Base-by-base conservation (phyloP, 2,113 vertebrate genomes). In the Eptesicus fuscus region DNA sequence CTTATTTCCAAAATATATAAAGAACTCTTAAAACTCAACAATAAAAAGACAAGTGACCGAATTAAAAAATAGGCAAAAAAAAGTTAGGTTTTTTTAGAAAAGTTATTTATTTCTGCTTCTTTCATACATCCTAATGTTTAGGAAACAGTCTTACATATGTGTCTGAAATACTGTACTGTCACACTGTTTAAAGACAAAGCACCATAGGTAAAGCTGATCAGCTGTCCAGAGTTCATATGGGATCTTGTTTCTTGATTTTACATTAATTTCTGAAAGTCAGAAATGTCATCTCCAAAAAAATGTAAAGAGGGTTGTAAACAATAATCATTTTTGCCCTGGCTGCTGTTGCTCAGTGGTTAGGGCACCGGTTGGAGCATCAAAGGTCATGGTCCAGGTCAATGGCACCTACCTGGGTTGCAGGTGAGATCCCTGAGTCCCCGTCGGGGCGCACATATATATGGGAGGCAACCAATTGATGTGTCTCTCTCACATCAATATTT, bases 71-170 rank as follows among this genome's bases (percentile, higher is more conserved):
- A 23, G 65, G 30, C 44, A 86, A 73, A 70, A 67, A 67, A 67
- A 67, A 67, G 32, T 63, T 63, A 7, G 18, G 18, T 47, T 32
- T 32, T 32, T 96, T 51, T 98, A 98, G 97, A 98, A 98, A 98
- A 98, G 92, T 92, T 80, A 95, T 97, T 94, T 80, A 95, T 97
- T 98, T 98, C 97, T 96, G 93, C 94, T 98, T 94, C 91, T 97
- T 95, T 96, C 35, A 32, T 74, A 98, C 73, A 97, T 47, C 92
- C 82, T 88, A 95, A 67, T 80, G 83, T 61, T n/a, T 49, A 94
- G 49, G 40, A 86, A 89, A 84, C 67, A 89, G 65, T 74, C 77
- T 84, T 40, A n/a, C 70, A 71, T 4, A 76, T 67, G 16, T 2
- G 53, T 69, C 77, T 90, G 84, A 86, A 78, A 40, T 16, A 40